Evolutionary conservation across 2,113 vertebrate genomes (phyloP).

Genomic region (Cololabis saira): DNA sequence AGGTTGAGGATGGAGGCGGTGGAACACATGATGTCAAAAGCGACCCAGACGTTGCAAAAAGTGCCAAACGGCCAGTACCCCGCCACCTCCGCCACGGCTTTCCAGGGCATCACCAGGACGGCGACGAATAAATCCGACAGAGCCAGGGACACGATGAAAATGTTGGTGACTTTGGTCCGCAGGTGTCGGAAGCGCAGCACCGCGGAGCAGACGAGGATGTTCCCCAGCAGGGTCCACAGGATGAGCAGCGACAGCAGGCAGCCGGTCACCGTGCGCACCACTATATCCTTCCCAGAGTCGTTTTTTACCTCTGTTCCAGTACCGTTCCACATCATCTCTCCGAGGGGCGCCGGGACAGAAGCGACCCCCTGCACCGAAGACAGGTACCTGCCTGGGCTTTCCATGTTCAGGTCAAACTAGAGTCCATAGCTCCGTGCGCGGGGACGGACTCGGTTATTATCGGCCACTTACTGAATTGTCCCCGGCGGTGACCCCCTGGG

Average conservation of each 20-base stretch:
- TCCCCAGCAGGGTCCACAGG: constrained; percentile 92
- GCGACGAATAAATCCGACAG: constrained; percentile 94
- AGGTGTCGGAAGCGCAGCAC: constrained; percentile 90
- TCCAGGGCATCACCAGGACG: constrained; percentile 97
- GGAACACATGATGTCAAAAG: constrained; percentile 98
- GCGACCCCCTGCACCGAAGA: constrained; percentile 70
- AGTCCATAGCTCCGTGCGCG: constrained; percentile 48
- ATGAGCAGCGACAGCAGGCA: constrained; percentile 89
- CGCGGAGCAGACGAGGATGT: constrained; percentile 91
- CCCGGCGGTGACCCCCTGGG: constrained; percentile 33
- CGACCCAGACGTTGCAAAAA: constrained; percentile 95
- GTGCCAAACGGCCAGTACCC: constrained; percentile 95
- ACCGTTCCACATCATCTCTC: constrained; percentile 79
- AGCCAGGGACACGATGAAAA: constrained; percentile 94
- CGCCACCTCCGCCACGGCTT: constrained; percentile 92
- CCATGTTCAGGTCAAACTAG: constrained; percentile 73
- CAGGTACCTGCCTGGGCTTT: constrained; percentile 75
- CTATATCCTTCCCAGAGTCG: constrained; percentile 61
- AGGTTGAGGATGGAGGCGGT: constrained; percentile 97
- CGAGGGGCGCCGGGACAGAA: constrained; percentile 58
- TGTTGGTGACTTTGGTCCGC: constrained; percentile 91
- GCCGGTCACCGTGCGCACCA: constrained; percentile 84
- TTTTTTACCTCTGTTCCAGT: constrained; percentile 68
- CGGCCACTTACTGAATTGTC: constrained; percentile 40
- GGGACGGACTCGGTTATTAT: constrained; percentile 46